Percentiles rank a stretch among this genome's conserved stretches.
These are phyloP conservation scores for Blera fallax DNA, from an alignment of 2,888 invertebrate species.

Conservation along the genomic window DNA sequence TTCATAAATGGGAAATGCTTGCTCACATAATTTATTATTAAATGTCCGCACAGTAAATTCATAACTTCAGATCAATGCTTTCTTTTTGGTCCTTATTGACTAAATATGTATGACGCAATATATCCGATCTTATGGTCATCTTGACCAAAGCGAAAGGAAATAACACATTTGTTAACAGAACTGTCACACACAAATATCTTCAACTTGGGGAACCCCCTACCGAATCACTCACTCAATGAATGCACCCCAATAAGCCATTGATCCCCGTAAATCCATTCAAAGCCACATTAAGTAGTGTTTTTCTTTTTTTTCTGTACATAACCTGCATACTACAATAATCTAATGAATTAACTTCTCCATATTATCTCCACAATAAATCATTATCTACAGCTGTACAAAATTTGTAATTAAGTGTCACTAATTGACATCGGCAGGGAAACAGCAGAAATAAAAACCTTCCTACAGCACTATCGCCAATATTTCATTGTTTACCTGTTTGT, in stretches of 20 bases:
- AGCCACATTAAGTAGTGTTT: neutral
- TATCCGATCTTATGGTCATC: no score
- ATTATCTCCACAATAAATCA: neutral
- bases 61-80: no score
- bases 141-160: no score
- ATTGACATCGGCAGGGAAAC: constrained; percentile 11
- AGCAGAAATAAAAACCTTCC: neutral
- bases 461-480: constrained; percentile 11
- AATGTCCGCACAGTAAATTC: no score
- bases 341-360: neutral
- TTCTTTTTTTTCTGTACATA: neutral
- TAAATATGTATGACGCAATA: no score
- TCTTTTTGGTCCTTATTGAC: no score
- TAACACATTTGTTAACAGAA: no score
- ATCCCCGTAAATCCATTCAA: neutral
- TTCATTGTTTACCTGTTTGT: constrained; percentile 16
- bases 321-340: neutral
- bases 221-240: neutral
- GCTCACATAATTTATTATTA: no score
- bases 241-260: neutral
- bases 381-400: neutral
- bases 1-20: no score
- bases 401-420: neutral
- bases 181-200: no score
- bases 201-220: neutral